Conservation (phyloP, 2,888 invertebrate species). For the Muscina levida region DNA sequence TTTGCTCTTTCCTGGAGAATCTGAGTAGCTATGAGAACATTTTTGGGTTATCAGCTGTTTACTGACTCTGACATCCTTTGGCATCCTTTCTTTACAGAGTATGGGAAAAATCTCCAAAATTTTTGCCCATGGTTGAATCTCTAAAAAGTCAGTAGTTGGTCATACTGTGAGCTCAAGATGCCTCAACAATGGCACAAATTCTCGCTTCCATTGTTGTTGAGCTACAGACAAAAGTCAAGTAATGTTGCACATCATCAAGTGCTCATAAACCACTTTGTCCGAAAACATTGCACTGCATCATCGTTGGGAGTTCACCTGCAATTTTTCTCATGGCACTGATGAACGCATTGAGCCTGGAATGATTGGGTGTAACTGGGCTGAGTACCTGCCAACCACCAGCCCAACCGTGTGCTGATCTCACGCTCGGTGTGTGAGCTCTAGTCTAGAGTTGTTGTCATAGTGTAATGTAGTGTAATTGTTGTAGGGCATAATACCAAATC, state of each 20-base stretch:
- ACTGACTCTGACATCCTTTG: too few relatives aligned
- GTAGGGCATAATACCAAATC: constrained; percentile 35
- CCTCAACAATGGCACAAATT: constrained; percentile 53
- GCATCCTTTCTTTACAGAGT: constrained; percentile 5
- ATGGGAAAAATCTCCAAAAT: constrained; percentile 55
- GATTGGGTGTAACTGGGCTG: neutral
- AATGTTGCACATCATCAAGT: constrained; percentile 63
- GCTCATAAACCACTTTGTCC: constrained; percentile 58
- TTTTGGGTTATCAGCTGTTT: constrained; percentile 64
- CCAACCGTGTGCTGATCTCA: constrained; percentile 47
- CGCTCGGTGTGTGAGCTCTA: constrained; percentile 34
- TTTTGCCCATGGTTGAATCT: constrained; percentile 12
- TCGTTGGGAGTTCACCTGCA: constrained; percentile 54
- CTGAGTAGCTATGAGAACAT: constrained; percentile 59
- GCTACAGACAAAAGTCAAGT: constrained; percentile 48
- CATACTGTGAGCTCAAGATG: constrained; percentile 57
- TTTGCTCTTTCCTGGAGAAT: neutral
- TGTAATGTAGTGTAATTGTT: constrained; percentile 10
- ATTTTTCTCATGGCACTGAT: constrained; percentile 53
- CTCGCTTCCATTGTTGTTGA: constrained; percentile 26
- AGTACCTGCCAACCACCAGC: constrained; percentile 47
- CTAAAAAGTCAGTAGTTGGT: constrained; percentile 58
- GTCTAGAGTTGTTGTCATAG: neutral
- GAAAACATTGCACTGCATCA: constrained; percentile 50
- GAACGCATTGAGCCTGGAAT: constrained; percentile 15